These are phyloP conservation scores for Agrilus planipennis DNA, from an alignment of 1,140 invertebrate species.

Conservation along the genomic window DNA sequence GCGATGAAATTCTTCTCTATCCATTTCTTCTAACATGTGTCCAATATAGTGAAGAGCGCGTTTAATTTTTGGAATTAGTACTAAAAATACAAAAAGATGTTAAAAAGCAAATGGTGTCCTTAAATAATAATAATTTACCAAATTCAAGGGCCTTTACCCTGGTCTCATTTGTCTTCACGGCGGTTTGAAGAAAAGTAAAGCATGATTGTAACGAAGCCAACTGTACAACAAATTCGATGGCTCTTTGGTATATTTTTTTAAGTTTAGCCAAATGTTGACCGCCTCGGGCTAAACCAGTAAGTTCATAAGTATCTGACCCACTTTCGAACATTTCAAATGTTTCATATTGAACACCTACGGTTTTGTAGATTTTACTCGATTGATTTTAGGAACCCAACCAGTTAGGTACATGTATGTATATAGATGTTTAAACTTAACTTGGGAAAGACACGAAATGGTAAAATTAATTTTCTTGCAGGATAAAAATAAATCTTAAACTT, in stretches of 20 bases:
- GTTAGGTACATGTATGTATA: too few species aligned
- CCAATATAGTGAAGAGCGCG: slow-evolving; percentile 94
- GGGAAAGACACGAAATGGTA: too few species aligned
- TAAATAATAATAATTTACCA: slow-evolving; percentile 44
- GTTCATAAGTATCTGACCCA: slow-evolving; percentile 84
- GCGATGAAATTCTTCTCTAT: slow-evolving; percentile 98
- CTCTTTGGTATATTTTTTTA: slow-evolving; percentile 92
- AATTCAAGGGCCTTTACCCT: slow-evolving; percentile 99
- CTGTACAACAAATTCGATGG: slow-evolving; percentile 85
- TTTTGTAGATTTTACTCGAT: not conserved
- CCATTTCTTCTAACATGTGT: slow-evolving; percentile 95
- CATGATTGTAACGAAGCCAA: slow-evolving; percentile 93
- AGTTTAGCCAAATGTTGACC: slow-evolving; percentile 89
- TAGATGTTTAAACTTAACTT: too few species aligned
- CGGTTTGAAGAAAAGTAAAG: slow-evolving; percentile 93
- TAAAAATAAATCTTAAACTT: too few species aligned
- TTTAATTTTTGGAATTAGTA: slow-evolving; percentile 97
- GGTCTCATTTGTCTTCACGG: slow-evolving; percentile 94
- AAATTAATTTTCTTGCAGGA: too few species aligned
- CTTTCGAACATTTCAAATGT: slow-evolving; percentile 63
- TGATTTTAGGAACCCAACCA: too few species aligned
- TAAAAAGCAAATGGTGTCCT: too few species aligned
- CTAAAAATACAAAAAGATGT: too few species aligned
- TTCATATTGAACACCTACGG: slow-evolving; percentile 30
- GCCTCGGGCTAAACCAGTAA: slow-evolving; percentile 86